Conservation (phyloP, 2,888 invertebrate genomes). For the Anorthoa munda region DNA sequence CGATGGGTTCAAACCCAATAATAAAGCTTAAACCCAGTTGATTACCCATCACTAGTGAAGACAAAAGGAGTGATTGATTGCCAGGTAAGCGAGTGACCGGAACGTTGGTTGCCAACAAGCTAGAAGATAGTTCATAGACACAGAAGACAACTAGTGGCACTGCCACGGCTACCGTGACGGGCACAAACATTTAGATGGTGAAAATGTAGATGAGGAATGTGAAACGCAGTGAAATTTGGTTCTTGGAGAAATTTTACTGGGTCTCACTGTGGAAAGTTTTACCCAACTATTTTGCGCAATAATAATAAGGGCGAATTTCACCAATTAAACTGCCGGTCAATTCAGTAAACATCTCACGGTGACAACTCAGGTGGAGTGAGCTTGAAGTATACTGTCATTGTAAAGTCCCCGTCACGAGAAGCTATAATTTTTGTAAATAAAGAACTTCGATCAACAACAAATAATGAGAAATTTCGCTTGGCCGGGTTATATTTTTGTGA, state of each 20-base stretch:
- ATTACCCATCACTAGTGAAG: conserved; percentile 9
- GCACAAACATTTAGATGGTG: conserved; percentile 81
- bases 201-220: conserved; percentile 76
- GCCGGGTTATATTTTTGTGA: too few relatives aligned
- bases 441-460: too few relatives aligned
- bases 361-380: too few relatives aligned
- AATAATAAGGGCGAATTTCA: too few relatives aligned
- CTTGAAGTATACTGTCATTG: too few relatives aligned
- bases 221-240: conserved; percentile 70
- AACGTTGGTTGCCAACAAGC: conserved; percentile 81
- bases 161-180: conserved; percentile 80
- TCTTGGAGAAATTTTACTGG: conserved; percentile 62
- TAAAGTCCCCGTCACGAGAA: too few relatives aligned
- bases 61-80: conserved; percentile 57
- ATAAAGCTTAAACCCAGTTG: neutral
- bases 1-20: neutral
- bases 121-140: conserved; percentile 67
- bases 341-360: too few relatives aligned
- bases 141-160: conserved; percentile 70
- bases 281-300: conserved; percentile 5
- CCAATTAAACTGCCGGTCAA: too few relatives aligned
- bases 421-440: too few relatives aligned
- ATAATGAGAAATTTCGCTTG: too few relatives aligned
- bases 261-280: conserved; percentile 57
- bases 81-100: conserved; percentile 77